These are phyloP conservation scores for Meteorus cinctellus DNA, from an alignment of 2,888 invertebrate genomes.

Conservation along the genomic window DNA sequence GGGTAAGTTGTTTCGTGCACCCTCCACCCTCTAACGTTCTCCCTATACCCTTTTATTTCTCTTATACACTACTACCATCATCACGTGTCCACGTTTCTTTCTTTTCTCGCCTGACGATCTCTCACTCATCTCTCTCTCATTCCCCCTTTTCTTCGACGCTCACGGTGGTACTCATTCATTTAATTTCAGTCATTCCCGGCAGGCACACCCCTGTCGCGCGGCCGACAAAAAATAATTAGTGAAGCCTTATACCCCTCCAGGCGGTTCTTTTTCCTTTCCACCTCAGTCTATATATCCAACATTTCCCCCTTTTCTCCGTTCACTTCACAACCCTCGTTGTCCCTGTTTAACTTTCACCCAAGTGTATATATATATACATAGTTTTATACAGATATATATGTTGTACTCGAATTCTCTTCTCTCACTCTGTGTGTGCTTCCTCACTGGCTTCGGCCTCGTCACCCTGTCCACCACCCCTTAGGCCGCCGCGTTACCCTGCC, in stretches of 20 bases:
- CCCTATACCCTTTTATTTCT: constrained; percentile 38
- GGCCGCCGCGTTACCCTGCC: constrained; percentile 51
- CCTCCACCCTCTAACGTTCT: constrained; percentile 48
- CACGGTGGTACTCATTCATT: constrained; percentile 68
- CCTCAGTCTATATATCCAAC: constrained; percentile 30
- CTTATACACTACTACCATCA: not conserved
- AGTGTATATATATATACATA: constrained; percentile 61
- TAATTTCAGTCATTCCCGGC: constrained; percentile 71
- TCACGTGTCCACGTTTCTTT: constrained; percentile 28
- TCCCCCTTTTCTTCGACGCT: constrained; percentile 41
- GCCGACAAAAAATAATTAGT: constrained; percentile 73
- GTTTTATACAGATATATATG: constrained; percentile 55
- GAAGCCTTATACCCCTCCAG: constrained; percentile 69
- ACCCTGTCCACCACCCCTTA: constrained; percentile 44
- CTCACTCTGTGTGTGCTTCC: constrained; percentile 50
- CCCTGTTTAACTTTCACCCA: constrained; percentile 62
- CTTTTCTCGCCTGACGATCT: constrained; percentile 41
- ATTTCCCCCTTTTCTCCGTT: constrained; percentile 43
- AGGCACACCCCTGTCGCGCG: constrained; percentile 71
- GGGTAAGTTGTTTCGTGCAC: constrained; percentile 41
- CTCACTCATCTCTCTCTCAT: constrained; percentile 16
- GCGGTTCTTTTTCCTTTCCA: constrained; percentile 52
- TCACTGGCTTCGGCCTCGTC: constrained; percentile 45
- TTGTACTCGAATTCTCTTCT: constrained; percentile 67
- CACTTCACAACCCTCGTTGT: constrained; percentile 53